Percentiles rank a stretch among this genome's conserved stretches.
Evolutionary conservation across 2,797 vertebrate species (phyloP).

Genomic region (Xiphorhynchus erythropygius): DNA sequence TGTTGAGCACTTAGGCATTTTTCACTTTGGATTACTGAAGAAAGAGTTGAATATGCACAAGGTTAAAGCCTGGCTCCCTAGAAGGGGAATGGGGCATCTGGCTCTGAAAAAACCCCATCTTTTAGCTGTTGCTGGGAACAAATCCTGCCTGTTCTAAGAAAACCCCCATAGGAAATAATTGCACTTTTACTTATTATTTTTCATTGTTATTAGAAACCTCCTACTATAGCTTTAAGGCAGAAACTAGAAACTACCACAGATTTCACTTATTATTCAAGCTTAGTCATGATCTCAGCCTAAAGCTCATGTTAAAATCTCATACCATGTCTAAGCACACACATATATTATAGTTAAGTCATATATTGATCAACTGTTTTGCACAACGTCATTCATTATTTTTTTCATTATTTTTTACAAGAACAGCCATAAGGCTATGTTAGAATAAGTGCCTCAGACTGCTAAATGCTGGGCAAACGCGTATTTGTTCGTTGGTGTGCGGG

Average conservation of each 20-base stretch:
- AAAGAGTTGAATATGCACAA: neutral
- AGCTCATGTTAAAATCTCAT: slow-evolving; percentile 1
- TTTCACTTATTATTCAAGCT: slow-evolving; percentile 33
- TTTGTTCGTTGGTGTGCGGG: neutral
- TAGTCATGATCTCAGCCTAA: neutral
- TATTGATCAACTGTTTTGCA: neutral
- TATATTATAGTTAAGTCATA: neutral
- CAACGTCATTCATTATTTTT: neutral
- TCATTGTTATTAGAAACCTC: slow-evolving; percentile 16
- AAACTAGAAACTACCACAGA: slow-evolving; percentile 15
- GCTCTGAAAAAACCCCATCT: neutral
- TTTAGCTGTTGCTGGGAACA: neutral
- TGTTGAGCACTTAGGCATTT: neutral
- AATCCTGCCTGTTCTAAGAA: slow-evolving; percentile 4
- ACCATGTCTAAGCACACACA: neutral
- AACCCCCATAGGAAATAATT: neutral
- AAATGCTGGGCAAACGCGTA: neutral
- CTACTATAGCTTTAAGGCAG: slow-evolving; percentile 10
- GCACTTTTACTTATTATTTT: neutral
- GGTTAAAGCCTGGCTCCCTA: neutral
- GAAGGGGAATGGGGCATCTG: neutral
- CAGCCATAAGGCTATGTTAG: neutral
- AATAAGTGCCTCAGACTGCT: slow-evolving; percentile 5
- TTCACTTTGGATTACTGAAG: neutral
- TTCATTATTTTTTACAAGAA: slow-evolving; percentile 28